These are phyloP conservation scores for Aplysina aerophoba DNA, from an alignment of 37 sponge, comb jelly and placozoan species.

Conservation along the genomic window DNA sequence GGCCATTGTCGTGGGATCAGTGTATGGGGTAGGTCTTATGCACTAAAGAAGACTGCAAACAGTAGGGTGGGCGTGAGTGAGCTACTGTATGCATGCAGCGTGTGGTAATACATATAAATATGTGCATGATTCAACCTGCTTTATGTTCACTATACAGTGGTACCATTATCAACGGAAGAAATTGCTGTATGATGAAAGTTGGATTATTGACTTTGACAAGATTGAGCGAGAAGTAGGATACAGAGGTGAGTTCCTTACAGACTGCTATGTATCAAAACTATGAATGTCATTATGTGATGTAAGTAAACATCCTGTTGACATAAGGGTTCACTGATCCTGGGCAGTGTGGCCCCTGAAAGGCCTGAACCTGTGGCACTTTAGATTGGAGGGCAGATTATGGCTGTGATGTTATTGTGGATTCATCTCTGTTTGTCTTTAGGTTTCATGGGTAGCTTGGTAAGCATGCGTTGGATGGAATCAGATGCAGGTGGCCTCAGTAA, in stretches of 20 bases:
- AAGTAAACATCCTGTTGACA: no score
- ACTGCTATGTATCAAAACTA: neutral
- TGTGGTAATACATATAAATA: neutral
- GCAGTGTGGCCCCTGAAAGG: no score
- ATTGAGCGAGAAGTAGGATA: slow-evolving; percentile 51
- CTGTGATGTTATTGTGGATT: no score
- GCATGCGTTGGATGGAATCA: slow-evolving; percentile 42
- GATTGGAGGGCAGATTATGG: no score
- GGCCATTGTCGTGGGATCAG: neutral
- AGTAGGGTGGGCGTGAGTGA: neutral
- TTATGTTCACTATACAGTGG: slow-evolving; percentile 38
- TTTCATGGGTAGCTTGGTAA: slow-evolving; percentile 64
- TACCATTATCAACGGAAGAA: slow-evolving; percentile 65
- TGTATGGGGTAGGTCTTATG: slow-evolving; percentile 17
- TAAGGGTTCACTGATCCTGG: no score
- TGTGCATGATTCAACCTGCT: neutral
- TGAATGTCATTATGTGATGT: no score
- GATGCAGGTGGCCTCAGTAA: slow-evolving; percentile 7
- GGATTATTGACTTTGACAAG: slow-evolving; percentile 77
- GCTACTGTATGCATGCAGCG: neutral
- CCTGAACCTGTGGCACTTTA: no score
- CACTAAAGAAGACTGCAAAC: no score
- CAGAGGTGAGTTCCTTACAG: neutral
- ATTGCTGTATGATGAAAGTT: slow-evolving; percentile 84
- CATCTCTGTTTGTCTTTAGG: slow-evolving; percentile 14